phyloP scores from a whole-genome alignment of 1,140 invertebrate species.

The Eciton burchellii region DNA sequence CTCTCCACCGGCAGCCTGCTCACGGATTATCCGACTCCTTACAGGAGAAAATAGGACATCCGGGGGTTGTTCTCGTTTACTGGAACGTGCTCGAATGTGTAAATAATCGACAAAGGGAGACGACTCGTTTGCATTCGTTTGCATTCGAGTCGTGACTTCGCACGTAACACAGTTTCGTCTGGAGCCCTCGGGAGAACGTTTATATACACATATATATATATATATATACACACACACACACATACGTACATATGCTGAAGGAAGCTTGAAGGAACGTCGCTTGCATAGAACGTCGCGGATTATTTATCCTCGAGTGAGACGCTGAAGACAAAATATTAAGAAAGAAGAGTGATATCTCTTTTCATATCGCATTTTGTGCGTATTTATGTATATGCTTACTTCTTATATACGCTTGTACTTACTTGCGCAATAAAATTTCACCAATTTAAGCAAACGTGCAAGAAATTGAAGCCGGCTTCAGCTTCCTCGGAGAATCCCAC shows the following conservation, averaged over 20 bases:
- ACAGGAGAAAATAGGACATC: conserved; percentile 72
- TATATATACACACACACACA: no score
- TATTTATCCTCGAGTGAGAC: neutral
- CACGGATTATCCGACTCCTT: conserved; percentile 81
- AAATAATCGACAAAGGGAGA: conserved; percentile 14
- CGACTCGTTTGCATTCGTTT: no score
- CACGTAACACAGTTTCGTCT: neutral
- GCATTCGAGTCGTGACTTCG: neutral
- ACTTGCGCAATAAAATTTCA: conserved; percentile 21
- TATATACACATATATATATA: no score
- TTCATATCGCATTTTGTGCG: neutral
- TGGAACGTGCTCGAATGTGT: neutral
- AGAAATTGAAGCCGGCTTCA: neutral
- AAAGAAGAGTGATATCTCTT: no score
- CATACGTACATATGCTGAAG: neutral
- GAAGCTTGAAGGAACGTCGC: neutral
- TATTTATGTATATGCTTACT: conserved; percentile 5
- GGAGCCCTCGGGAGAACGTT: neutral
- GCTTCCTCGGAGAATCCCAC: neutral
- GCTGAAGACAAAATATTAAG: no score
- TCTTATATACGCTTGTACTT: neutral
- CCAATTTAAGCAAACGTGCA: neutral
- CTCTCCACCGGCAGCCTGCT: conserved; percentile 79
- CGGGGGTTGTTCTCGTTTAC: neutral
- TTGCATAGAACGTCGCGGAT: neutral